Base-by-base conservation (phyloP, 2,888 invertebrate species). In the Selenia dentaria region DNA sequence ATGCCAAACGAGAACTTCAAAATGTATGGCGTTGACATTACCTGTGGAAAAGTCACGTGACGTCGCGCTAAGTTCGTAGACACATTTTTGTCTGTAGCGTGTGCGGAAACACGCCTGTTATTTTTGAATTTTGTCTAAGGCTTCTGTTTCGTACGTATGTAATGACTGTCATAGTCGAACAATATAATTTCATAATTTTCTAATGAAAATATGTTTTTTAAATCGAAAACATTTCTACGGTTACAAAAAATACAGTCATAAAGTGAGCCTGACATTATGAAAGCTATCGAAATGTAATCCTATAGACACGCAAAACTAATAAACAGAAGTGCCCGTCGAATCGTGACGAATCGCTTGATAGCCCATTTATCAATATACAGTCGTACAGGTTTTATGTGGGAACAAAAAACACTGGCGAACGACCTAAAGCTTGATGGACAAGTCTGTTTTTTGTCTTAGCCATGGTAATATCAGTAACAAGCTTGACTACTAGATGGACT, bases 281-380 rank as follows among this genome's bases (percentile, higher is more conserved):
- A 46, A 40, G 12, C 20, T 26, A 31, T 39, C 33, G 25, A 37
- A 25, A 38, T 35, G 35, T 36, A 46, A 47, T 47, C 37, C 36
- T 32, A 41, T 48, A 34, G 47, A 41, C 47, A 48, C 41, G 49
- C 34, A 39, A 49, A 38, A 27, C 29, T 32, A 44, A 48, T 47
- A 44, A 49, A 43, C 36, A 49, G 40, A 54, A 51, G 50, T 50
- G 39, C 28, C 22, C 39, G 26, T 26, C 38, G 18, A 34, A 48
- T 50, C 52, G 45, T 56, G 51, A 46, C 51, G 46, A 54, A 56
- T 56, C 40, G 36, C 45, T 52, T 41, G 45, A 47, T 57, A 54
- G 50, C 16, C 47, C 28, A 57, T 57, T 51, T 51, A 50, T 51
- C 51, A 41, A 35, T 44, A 42, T 34, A 47, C 34, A 48, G 33